Percentiles rank a stretch among this genome's conserved stretches.
Evolutionary conservation across 2,113 vertebrate species (phyloP).

Genomic region (Pogonocichla stellata): DNA sequence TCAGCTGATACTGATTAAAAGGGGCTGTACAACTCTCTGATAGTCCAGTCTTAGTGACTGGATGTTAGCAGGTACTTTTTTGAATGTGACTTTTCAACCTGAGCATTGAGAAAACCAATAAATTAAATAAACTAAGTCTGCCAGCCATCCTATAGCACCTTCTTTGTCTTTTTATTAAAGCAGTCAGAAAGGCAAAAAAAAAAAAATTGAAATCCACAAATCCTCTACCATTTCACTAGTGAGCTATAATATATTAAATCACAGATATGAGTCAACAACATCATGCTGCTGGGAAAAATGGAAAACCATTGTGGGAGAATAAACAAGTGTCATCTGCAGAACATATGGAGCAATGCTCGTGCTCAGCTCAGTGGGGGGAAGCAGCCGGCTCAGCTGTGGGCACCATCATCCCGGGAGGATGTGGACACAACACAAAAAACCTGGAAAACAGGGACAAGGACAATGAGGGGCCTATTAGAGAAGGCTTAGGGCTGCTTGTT

Average conservation of each 20-base stretch:
- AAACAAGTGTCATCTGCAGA: conserved; percentile 29
- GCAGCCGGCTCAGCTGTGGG: not conserved
- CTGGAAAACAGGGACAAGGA: not conserved
- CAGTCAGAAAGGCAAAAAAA: not conserved
- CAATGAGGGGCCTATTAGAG: not conserved
- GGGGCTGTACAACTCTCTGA: not conserved
- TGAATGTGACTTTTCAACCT: not conserved
- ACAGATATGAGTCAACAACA: not conserved
- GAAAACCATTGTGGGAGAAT: not conserved
- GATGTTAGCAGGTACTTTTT: not conserved
- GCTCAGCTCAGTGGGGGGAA: not conserved
- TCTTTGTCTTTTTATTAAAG: not conserved
- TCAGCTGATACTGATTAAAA: accelerated
- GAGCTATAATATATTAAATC: not conserved
- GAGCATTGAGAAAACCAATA: not conserved
- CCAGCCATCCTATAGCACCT: not conserved
- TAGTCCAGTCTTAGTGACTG: not conserved
- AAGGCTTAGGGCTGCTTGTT: not conserved
- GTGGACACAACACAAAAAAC: not conserved
- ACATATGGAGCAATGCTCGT: not conserved
- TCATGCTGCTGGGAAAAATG: conserved; percentile 52
- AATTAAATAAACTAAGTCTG: not conserved
- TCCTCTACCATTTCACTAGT: not conserved
- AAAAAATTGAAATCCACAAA: not conserved
- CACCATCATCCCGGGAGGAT: not conserved